Evolutionary conservation across 2,113 vertebrate genomes (phyloP), one percentile per base, ranked within the genome.

Genomic region (Struthio camelus): DNA sequence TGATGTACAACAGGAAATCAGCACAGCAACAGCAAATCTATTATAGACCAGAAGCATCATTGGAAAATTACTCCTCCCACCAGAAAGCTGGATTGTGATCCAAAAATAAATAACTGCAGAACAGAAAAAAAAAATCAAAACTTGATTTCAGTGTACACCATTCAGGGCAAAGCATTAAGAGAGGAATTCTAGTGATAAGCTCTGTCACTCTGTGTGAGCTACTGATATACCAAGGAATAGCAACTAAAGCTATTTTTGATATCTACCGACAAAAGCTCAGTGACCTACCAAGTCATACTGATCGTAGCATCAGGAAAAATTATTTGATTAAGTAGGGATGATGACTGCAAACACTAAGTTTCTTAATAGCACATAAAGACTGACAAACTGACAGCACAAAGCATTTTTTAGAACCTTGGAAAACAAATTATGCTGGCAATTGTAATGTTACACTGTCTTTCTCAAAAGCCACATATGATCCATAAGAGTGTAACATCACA

Each of bases 181-280:
- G 28, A 51, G 40, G 11, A 58, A 59, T 82, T 79, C 27, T 53
- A 40, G 22, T 78, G 54, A 80, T 46, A 78, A 87, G 32, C 51
- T 65, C 51, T 51, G 34, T 32, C 51, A 80, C 42, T 61, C 19
- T 48, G 14, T 38, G 23, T 30, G 36, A 66, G 87, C 10, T 64
- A 80, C 56, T 86, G 56, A 80, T n/a, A 28, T 46, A 66, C 12
- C 14, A 61, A 85, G 70, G 56, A 85, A 87, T 4, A 94, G 16
- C 25, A 92, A 46, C 22, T 48, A 69, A 86, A 85, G 40, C 12
- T 94, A 38, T 71, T 93, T 91, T 53, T 95, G 91, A 96, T 59
- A 85, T 6, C 64, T 18, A 83, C 6, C 34, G 65, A 80, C 27
- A 83, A 80, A 89, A 87, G 54, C 54, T 19, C 59, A 69, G 19